A percentile compares a stretch with the other conserved stretches of the same genome.
These are phyloP conservation scores for Lanius collurio DNA, from an alignment of 2,113 vertebrate genomes.

Conservation along the genomic window DNA sequence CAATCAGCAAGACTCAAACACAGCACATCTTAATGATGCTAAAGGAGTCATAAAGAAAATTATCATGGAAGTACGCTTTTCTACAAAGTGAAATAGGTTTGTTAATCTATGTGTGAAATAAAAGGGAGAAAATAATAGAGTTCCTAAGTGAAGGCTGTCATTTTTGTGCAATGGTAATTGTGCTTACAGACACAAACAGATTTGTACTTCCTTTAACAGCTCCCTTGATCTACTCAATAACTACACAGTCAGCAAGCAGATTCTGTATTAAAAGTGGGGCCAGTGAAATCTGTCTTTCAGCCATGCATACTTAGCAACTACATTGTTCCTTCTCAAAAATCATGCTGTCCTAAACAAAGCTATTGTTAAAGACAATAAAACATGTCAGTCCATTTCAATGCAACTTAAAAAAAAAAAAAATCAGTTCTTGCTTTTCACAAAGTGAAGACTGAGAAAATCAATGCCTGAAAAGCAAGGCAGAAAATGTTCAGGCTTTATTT, in stretches of 20 bases:
- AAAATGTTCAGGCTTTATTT: background rate
- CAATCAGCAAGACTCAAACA: background rate
- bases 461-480: background rate
- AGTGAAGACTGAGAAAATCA: background rate
- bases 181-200: background rate
- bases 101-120: background rate
- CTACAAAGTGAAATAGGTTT: background rate
- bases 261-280: background rate
- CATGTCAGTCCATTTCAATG: background rate
- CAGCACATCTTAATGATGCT: background rate
- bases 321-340: background rate
- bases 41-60: background rate
- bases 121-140: background rate
- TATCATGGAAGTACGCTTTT: background rate
- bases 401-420: background rate
- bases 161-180: background rate
- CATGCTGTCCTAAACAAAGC: background rate
- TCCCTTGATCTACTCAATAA: background rate
- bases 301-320: background rate
- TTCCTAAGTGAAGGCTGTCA: background rate
- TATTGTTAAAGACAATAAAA: background rate
- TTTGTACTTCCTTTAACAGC: background rate
- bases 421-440: background rate
- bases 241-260: background rate
- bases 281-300: background rate